phyloP scores from a whole-genome alignment of 2,113 vertebrate genomes.

The Anolis carolinensis region DNA sequence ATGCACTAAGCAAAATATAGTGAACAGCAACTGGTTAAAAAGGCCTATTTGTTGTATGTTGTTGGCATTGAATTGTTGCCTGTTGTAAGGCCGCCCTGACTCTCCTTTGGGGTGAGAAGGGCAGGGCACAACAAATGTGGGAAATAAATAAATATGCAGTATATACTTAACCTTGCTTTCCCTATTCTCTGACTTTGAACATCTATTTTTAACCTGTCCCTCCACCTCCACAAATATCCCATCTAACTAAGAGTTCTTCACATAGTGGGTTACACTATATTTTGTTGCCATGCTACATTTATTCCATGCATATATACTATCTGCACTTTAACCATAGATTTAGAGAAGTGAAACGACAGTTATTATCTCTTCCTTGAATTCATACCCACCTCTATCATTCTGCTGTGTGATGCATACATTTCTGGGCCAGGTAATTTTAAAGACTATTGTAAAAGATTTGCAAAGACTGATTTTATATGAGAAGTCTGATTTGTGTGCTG shows the following conservation, averaged over 20 bases:
- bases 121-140: too few species aligned
- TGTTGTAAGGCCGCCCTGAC: too few species aligned
- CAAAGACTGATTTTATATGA: conserved; percentile 17
- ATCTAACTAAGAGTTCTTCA: conserved; percentile 34
- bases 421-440: conserved; percentile 26
- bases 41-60: too few species aligned
- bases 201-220: conserved; percentile 1
- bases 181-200: conserved; percentile 15
- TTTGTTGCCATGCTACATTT: conserved; percentile 47
- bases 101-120: too few species aligned
- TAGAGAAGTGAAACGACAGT: neutral
- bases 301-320: conserved; percentile 39
- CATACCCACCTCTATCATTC: conserved; percentile 20
- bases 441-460: conserved; percentile 46
- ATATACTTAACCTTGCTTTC: neutral
- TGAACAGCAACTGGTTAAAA: neutral
- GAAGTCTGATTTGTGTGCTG: conserved; percentile 29
- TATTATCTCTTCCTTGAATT: conserved; percentile 44
- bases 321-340: conserved; percentile 43
- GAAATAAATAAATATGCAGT: too few species aligned
- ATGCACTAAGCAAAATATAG: neutral
- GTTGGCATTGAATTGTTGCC: too few species aligned
- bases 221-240: neutral
- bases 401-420: neutral
- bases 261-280: neutral